These are phyloP conservation scores for Percopsis transmontana DNA, from an alignment of 2,113 vertebrate genomes.

Conservation along the genomic window DNA sequence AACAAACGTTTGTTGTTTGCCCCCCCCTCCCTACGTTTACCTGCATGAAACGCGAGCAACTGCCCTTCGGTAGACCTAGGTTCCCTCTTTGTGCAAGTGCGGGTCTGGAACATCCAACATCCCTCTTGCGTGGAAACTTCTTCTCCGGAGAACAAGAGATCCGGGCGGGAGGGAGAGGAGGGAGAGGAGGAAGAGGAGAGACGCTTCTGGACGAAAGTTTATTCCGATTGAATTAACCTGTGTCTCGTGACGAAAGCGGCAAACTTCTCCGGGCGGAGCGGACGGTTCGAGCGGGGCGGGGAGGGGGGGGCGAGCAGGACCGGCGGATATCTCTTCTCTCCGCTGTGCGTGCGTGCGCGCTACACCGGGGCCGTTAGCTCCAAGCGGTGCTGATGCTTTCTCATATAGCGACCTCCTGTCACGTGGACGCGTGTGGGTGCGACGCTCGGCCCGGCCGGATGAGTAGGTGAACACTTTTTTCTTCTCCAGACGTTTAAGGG, in stretches of 20 bases:
- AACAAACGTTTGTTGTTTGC: not conserved
- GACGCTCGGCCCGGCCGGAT: constrained; percentile 46
- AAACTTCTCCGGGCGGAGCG: constrained; percentile 27
- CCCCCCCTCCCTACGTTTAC: constrained; percentile 45
- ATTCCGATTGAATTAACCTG: constrained; percentile 13
- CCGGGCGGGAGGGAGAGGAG: constrained; percentile 49
- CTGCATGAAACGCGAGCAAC: constrained; percentile 55
- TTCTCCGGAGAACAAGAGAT: constrained; percentile 59
- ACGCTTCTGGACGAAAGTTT: not conserved
- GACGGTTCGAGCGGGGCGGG: constrained; percentile 22
- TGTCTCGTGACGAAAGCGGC: constrained; percentile 14
- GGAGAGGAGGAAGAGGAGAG: constrained; percentile 35
- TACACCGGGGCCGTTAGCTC: constrained; percentile 59
- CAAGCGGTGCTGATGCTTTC: constrained; percentile 82
- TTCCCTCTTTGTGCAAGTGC: constrained; percentile 77
- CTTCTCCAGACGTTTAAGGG: constrained; percentile 16
- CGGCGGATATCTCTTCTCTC: constrained; percentile 15
- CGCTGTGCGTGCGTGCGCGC: constrained; percentile 43
- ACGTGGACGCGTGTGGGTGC: constrained; percentile 72
- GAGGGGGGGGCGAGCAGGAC: too few relatives aligned
- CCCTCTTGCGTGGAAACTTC: constrained; percentile 69
- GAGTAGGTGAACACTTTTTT: constrained; percentile 39
- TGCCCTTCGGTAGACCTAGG: constrained; percentile 63
- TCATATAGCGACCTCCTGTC: constrained; percentile 77
- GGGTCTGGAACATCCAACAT: constrained; percentile 75